These are phyloP conservation scores for Hyles vespertilio DNA, from an alignment of 1,140 invertebrate species.

Conservation along the genomic window DNA sequence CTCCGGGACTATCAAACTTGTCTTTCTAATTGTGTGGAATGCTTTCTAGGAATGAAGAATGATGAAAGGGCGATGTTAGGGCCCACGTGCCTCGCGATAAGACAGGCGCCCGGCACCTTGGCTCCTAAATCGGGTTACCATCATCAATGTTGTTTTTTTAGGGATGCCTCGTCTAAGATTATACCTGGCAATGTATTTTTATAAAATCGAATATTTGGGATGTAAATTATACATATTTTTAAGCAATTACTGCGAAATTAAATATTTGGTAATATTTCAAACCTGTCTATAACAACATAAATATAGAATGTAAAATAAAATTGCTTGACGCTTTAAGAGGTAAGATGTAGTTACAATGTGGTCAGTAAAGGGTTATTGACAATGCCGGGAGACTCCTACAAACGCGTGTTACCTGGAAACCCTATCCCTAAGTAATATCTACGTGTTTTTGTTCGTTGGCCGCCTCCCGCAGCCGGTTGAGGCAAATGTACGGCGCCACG, in stretches of 20 bases:
- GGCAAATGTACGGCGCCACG: slow-evolving; percentile 40
- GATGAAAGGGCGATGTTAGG: slow-evolving; percentile 31
- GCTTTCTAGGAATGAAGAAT: slow-evolving; percentile 48
- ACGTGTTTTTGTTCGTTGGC: slow-evolving; percentile 47
- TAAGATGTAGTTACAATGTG: too few relatives aligned
- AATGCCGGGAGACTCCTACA: too few relatives aligned
- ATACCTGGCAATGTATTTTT: too few relatives aligned
- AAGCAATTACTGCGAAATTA: too few relatives aligned
- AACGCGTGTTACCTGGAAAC: slow-evolving; percentile 1
- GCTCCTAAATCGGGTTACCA: slow-evolving; percentile 5
- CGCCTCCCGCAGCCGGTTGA: slow-evolving; percentile 21
- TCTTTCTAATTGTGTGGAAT: slow-evolving; percentile 22
- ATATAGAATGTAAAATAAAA: too few relatives aligned
- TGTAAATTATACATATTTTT: too few relatives aligned
- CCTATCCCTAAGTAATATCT: slow-evolving; percentile 22
- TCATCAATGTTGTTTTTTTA: not conserved
- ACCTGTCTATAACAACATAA: too few relatives aligned
- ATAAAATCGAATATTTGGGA: too few relatives aligned
- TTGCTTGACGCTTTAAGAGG: too few relatives aligned
- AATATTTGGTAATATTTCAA: too few relatives aligned
- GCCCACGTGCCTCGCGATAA: slow-evolving; percentile 60
- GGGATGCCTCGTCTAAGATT: too few relatives aligned
- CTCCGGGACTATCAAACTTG: not conserved
- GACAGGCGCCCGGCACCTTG: slow-evolving; percentile 49
- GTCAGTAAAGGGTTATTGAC: too few relatives aligned